Evolutionary conservation across 2,113 vertebrate species (phyloP).

Genomic region (Pan troglodytes): NHGRI_mPanTro3-v2.1_pri NC_072421.2:104984001-104984500

Average conservation of each 20-base stretch:
- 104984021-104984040: not conserved
- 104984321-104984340: not conserved
- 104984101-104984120: not conserved
- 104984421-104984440: not conserved
- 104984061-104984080: not conserved
- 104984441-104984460: not conserved
- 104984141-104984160: not conserved
- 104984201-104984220: not conserved
- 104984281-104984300: not conserved
- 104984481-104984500: not conserved
- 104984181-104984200: not conserved
- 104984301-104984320: not conserved
- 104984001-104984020: not conserved
- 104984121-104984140: not conserved
- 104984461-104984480: not conserved
- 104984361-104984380: not conserved
- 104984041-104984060: not conserved
- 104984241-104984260: slow-evolving; percentile 1
- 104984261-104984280: not conserved
- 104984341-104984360: not conserved
- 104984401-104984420: not conserved
- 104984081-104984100: not conserved
- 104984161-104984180: not conserved
- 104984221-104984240: not conserved
- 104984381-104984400: not conserved